Conservation (phyloP, 1,140 invertebrate species). For the Whitmania pigra region DNA sequence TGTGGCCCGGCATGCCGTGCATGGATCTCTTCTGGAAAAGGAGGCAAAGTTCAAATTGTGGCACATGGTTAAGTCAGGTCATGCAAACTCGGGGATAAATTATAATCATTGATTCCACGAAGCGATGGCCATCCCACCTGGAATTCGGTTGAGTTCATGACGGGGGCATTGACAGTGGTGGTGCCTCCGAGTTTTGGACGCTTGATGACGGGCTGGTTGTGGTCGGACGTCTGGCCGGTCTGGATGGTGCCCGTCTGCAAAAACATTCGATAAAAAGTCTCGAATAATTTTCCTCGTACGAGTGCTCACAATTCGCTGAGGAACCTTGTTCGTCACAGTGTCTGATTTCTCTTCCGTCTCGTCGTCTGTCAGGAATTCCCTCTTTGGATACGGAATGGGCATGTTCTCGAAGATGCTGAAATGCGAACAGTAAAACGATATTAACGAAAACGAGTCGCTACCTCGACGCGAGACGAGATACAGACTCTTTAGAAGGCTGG, state of each 20-base stretch:
- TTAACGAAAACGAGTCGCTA: not conserved
- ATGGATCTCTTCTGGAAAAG: not conserved
- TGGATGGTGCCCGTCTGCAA: slow-evolving; percentile 8
- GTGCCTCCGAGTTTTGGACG: slow-evolving; percentile 31
- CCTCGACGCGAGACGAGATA: not conserved
- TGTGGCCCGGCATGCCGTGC: slow-evolving; percentile 6
- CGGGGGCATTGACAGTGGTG: slow-evolving; percentile 31
- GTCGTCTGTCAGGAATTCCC: slow-evolving; percentile 93
- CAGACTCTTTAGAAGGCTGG: slow-evolving; percentile 38
- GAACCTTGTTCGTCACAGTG: slow-evolving; percentile 33
- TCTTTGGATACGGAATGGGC: slow-evolving; percentile 92
- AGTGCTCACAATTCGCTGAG: slow-evolving; percentile 8
- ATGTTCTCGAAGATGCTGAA: slow-evolving; percentile 81
- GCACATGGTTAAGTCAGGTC: not conserved
- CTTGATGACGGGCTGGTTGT: slow-evolving; percentile 36
- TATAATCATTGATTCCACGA: not conserved
- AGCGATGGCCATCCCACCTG: slow-evolving; percentile 9
- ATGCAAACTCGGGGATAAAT: too few relatives aligned
- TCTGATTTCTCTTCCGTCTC: slow-evolving; percentile 63
- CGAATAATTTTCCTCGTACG: not conserved
- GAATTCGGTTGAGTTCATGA: slow-evolving; percentile 23
- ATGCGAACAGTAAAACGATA: not conserved
- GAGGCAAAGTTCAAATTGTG: not conserved
- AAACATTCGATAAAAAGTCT: slow-evolving; percentile 24
- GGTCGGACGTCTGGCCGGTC: slow-evolving; percentile 32